These are phyloP conservation scores for Leptopilina clavipes DNA, from an alignment of 1,140 invertebrate genomes.

Conservation along the genomic window DNA sequence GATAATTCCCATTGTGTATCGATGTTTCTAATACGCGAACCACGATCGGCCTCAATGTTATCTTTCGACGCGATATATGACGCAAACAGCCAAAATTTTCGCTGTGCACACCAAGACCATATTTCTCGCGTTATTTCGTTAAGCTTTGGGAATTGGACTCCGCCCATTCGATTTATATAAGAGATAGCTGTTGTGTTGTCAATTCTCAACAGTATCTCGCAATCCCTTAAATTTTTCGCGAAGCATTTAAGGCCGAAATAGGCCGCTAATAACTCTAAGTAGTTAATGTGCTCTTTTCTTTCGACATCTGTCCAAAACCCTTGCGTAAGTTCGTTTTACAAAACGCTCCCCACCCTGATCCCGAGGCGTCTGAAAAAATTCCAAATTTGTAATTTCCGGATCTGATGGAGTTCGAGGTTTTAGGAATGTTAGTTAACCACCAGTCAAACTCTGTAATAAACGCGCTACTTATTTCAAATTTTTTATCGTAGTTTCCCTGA, in stretches of 20 bases:
- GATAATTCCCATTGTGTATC: conserved; percentile 39
- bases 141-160: conserved; percentile 34
- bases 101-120: conserved; percentile 38
- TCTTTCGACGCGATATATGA: conserved; percentile 40
- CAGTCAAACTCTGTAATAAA: neutral
- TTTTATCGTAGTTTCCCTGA: neutral
- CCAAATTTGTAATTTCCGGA: neutral
- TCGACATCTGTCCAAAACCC: neutral
- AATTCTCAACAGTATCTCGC: conserved; percentile 36
- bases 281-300: conserved; percentile 27
- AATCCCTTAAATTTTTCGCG: conserved; percentile 21
- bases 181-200: conserved; percentile 31
- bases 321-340: neutral
- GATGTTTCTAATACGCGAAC: conserved; percentile 31
- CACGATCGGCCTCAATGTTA: conserved; percentile 32
- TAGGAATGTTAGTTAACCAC: neutral
- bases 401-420: neutral
- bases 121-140: conserved; percentile 40
- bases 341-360: conserved; percentile 29
- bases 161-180: no score
- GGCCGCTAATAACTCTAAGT: conserved; percentile 1
- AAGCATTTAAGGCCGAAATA: conserved; percentile 24
- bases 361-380: conserved; percentile 38
- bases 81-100: conserved; percentile 36
- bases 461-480: neutral